phyloP scores from a whole-genome alignment of 2,113 vertebrate genomes.

The Mungos mungo region DNA sequence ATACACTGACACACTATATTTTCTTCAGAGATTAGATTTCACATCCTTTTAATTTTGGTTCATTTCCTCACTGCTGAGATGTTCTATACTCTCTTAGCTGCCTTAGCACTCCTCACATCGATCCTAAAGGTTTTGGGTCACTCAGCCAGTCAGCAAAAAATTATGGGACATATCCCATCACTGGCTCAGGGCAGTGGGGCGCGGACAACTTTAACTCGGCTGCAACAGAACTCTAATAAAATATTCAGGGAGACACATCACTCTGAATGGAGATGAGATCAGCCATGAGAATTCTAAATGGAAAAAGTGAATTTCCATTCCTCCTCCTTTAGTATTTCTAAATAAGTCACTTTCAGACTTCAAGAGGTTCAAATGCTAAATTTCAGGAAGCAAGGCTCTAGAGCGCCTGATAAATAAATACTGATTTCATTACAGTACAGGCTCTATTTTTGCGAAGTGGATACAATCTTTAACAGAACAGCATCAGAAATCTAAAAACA shows the following conservation, averaged over 20 bases:
- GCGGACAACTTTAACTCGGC: slow-evolving; percentile 17
- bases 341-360: slow-evolving; percentile 58
- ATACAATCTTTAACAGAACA: slow-evolving; percentile 3
- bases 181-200: neutral
- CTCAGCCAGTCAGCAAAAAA: slow-evolving; percentile 20
- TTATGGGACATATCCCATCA: neutral
- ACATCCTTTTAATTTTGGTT: slow-evolving; percentile 46
- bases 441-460: neutral
- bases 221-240: slow-evolving; percentile 48
- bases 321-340: slow-evolving; percentile 47
- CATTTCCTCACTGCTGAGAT: neutral
- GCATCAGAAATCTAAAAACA: neutral
- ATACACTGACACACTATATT: neutral
- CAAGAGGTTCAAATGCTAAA: slow-evolving; percentile 48
- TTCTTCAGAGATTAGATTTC: slow-evolving; percentile 11
- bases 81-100: neutral
- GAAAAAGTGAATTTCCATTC: slow-evolving; percentile 59
- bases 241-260: slow-evolving; percentile 45
- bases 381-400: slow-evolving; percentile 39
- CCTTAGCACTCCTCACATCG: neutral
- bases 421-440: slow-evolving; percentile 12
- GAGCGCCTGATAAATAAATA: slow-evolving; percentile 43
- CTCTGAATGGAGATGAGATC: slow-evolving; percentile 37
- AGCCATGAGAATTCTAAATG: slow-evolving; percentile 46
- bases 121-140: neutral